Evolutionary conservation across 2,113 vertebrate species (phyloP).

Genomic region (Otis tarda): DNA sequence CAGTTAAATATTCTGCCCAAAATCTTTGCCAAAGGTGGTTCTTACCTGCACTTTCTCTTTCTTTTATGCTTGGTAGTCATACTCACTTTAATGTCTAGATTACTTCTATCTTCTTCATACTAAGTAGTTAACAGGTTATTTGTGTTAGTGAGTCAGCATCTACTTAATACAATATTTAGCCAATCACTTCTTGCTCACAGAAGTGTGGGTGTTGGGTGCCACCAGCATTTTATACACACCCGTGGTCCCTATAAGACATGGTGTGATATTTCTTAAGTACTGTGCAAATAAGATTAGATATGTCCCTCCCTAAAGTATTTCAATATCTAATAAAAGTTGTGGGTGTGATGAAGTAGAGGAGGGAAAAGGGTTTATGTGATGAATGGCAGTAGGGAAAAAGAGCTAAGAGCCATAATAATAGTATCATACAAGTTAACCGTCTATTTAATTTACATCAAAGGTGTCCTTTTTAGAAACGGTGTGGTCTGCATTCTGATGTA

Average conservation of each 20-base stretch:
- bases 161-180: neutral
- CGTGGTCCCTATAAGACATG: neutral
- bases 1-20: neutral
- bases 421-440: neutral
- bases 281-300: neutral
- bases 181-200: neutral
- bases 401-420: neutral
- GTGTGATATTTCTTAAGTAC: neutral
- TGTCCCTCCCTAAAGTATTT: neutral
- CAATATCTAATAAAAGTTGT: neutral
- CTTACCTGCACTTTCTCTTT: neutral
- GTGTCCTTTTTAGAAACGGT: neutral
- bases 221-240: neutral
- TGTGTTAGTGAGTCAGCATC: neutral
- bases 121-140: neutral
- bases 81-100: neutral
- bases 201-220: neutral
- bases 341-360: neutral
- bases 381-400: neutral
- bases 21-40: neutral
- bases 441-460: neutral
- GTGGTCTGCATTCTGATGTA: neutral
- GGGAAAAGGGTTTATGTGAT: neutral
- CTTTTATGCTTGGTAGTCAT: neutral
- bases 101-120: neutral